Evolutionary conservation across 1,140 invertebrate genomes (phyloP), one percentile per base, ranked within the genome.

Genomic region (Glossosoma conforme): DNA sequence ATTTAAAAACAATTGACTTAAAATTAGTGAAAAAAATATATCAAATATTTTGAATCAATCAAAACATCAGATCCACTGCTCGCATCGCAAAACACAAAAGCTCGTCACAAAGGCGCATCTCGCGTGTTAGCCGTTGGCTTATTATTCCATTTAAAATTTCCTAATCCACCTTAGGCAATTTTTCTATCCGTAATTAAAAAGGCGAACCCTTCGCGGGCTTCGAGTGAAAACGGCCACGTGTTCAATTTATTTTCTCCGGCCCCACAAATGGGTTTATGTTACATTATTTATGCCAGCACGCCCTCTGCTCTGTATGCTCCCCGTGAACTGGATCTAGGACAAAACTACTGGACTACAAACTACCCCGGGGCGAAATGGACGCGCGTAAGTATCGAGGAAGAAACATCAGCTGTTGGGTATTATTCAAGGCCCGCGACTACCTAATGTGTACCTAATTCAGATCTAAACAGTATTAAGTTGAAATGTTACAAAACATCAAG

Each of bases 351-450:
- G 54, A 56, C 54, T 51, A 30, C 38, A 44, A 37, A 48, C 41
- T 47, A 35, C 38, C 28, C 50, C 37, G 9, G 20, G 25, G 20
- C 20, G 17, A 46, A 22, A 10, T 24, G 20, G 17, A 44, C 21
- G 5, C 17, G 41, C 5, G 25, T 44, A 44, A 44, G 41, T 25
- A 25, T 25, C 21, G 41, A 44, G 41, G 28, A 52, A 46, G 51
- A 53, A 53, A 41, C 44, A 46, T 53, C 51, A 53, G 43, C 51
- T 53, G 51, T 17, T 20, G 11, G 15, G 47, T 42, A 52, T 52
- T 54, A 51, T 32, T 48, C 36, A 24, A 67, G 66, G 69, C 65
- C 66, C 67, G 68, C 30, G 4, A 35, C 36, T 18, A 13, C 21
- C 18, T 46, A 50, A 55, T 55, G 54, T 51, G 36, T 56, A 35